Conservation (phyloP, 2,113 vertebrate species). For the Erpornis zantholeuca region DNA sequence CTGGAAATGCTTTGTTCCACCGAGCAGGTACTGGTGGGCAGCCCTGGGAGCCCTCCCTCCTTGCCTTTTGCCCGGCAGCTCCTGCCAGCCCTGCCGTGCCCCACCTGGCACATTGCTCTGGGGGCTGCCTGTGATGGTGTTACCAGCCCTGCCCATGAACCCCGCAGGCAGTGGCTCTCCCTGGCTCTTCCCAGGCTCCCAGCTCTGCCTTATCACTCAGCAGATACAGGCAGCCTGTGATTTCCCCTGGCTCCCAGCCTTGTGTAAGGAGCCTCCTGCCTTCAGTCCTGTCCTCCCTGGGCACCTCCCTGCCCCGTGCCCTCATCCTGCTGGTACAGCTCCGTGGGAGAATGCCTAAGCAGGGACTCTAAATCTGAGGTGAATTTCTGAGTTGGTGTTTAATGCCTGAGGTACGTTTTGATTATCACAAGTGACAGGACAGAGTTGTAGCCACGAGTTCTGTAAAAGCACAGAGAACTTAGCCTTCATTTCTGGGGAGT, state of each 20-base stretch:
- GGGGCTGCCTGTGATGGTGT: fast-evolving
- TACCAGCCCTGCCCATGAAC: neutral
- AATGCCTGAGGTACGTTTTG: neutral
- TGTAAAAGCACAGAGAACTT: slow-evolving; percentile 69
- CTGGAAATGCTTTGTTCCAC: neutral
- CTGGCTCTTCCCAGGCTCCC: neutral
- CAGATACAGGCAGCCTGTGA: neutral
- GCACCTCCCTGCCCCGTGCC: neutral
- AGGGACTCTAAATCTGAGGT: no score
- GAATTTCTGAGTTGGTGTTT: neutral
- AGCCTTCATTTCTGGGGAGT: neutral
- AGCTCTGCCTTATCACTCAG: neutral
- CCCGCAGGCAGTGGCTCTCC: neutral
- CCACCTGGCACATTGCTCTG: neutral
- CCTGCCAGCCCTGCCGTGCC: fast-evolving
- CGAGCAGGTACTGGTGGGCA: fast-evolving
- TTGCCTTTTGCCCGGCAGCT: neutral
- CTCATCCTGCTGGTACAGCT: fast-evolving
- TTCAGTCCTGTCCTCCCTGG: neutral
- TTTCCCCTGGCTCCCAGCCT: neutral
- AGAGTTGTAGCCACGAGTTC: slow-evolving; percentile 37
- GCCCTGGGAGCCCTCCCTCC: neutral
- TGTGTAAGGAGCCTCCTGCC: neutral
- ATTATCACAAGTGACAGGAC: neutral
- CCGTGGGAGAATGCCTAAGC: neutral